phyloP scores from a whole-genome alignment of 1,140 invertebrate genomes.

The Papilio xuthus region DNA sequence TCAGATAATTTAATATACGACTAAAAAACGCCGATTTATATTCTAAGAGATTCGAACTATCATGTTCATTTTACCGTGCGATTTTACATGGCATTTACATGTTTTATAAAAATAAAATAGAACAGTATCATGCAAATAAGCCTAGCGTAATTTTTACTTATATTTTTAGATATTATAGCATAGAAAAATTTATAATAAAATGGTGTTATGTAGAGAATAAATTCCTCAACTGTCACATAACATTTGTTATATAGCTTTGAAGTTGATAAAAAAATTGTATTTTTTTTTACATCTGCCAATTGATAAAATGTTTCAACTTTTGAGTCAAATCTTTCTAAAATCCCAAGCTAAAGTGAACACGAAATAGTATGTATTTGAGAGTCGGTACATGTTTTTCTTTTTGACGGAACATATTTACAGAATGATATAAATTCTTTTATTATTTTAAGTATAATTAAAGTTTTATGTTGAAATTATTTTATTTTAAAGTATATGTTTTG shows the following conservation, averaged over 20 bases:
- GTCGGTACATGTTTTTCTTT: neutral
- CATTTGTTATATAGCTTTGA: neutral
- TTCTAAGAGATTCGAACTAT: slow-evolving; percentile 31
- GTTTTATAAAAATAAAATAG: slow-evolving; percentile 43
- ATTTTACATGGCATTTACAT: slow-evolving; percentile 1
- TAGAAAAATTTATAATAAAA: no score
- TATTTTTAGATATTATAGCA: neutral
- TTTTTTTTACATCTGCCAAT: neutral
- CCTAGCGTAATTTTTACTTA: slow-evolving; percentile 17
- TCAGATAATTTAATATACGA: slow-evolving; percentile 8
- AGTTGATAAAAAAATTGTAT: no score
- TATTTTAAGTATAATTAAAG: neutral
- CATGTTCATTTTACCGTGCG: slow-evolving; percentile 1
- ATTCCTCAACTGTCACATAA: neutral
- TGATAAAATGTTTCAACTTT: neutral
- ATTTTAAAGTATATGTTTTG: neutral
- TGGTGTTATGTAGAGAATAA: slow-evolving; percentile 23
- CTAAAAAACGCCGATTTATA: slow-evolving; percentile 12
- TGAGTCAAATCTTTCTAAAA: neutral
- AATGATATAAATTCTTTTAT: slow-evolving; percentile 12
- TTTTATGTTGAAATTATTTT: slow-evolving; percentile 8
- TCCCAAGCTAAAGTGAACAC: slow-evolving; percentile 13
- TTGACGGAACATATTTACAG: neutral
- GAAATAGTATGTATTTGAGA: neutral
- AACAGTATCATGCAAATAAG: slow-evolving; percentile 2